Conservation (phyloP, 2,797 vertebrate species). For the Oreochromis mossambicus region DNA sequence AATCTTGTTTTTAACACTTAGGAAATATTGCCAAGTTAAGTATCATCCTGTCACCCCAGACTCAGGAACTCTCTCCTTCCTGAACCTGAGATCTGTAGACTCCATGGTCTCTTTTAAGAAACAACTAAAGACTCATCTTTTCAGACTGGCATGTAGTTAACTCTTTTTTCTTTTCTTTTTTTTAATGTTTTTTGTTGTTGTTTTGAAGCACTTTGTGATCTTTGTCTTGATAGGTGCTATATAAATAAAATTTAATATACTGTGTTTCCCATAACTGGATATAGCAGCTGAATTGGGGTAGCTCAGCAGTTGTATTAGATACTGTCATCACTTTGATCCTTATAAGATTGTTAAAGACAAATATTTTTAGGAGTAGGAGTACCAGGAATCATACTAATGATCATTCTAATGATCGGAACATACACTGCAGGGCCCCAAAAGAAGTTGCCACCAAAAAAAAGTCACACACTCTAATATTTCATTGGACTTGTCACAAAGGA, state of each 20-base stretch:
- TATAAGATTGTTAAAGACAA: neutral
- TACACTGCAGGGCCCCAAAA: no score
- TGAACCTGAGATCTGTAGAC: neutral
- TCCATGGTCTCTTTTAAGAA: neutral
- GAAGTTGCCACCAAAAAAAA: no score
- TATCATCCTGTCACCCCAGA: neutral
- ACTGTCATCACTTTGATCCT: neutral
- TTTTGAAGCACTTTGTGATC: neutral
- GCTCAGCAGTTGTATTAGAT: neutral
- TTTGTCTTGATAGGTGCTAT: neutral
- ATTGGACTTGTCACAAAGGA: no score
- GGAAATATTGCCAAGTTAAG: no score
- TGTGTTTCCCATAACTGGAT: neutral
- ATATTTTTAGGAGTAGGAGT: neutral
- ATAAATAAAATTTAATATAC: neutral
- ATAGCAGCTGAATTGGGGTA: neutral
- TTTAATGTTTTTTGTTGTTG: neutral
- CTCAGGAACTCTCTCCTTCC: neutral
- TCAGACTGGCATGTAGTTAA: neutral
- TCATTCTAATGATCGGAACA: neutral
- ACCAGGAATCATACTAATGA: neutral
- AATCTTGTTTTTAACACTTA: no score
- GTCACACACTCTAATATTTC: no score
- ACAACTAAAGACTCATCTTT: neutral
- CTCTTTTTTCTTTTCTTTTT: neutral